phyloP scores from a whole-genome alignment of 2,888 invertebrate species.

The Patella ulyssiponensis region DNA sequence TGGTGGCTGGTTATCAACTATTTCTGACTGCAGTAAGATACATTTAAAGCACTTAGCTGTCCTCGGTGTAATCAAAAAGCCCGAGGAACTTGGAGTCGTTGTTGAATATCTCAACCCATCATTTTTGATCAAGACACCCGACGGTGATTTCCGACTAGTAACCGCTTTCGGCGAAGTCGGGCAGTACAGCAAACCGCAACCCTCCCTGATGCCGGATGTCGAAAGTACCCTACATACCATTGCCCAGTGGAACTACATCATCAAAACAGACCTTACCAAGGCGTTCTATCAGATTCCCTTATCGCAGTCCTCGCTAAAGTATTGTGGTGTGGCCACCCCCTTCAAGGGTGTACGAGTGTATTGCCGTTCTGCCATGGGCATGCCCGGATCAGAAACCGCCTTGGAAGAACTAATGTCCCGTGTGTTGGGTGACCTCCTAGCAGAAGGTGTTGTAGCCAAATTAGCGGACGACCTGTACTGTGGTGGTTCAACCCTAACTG shows the following conservation, averaged over 20 bases:
- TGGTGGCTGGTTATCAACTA: no score
- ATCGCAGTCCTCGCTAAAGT: constrained; percentile 42
- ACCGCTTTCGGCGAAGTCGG: constrained; percentile 34
- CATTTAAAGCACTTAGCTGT: no score
- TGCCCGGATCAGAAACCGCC: constrained; percentile 49
- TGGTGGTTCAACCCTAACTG: no score
- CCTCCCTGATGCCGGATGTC: constrained; percentile 37
- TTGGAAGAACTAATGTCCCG: constrained; percentile 36
- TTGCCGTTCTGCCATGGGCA: constrained; percentile 30
- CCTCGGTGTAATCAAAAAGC: constrained; percentile 36
- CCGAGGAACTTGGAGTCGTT: constrained; percentile 41
- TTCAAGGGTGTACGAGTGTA: constrained; percentile 44
- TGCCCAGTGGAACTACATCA: constrained; percentile 40
- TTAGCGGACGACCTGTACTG: constrained; percentile 26
- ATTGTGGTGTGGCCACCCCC: constrained; percentile 48
- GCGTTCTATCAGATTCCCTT: constrained; percentile 50
- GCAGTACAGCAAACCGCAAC: constrained; percentile 22
- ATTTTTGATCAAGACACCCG: constrained; percentile 27
- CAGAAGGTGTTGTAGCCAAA: constrained; percentile 37
- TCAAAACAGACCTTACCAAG: constrained; percentile 41
- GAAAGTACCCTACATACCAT: constrained; percentile 30
- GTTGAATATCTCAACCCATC: constrained; percentile 33
- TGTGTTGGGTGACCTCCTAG: constrained; percentile 29
- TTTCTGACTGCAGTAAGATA: no score
- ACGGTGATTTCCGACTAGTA: constrained; percentile 32